Percentiles rank a stretch among this genome's conserved stretches.
phyloP scores from a whole-genome alignment of 2,113 vertebrate species.

The Cromileptes altivelis region DNA sequence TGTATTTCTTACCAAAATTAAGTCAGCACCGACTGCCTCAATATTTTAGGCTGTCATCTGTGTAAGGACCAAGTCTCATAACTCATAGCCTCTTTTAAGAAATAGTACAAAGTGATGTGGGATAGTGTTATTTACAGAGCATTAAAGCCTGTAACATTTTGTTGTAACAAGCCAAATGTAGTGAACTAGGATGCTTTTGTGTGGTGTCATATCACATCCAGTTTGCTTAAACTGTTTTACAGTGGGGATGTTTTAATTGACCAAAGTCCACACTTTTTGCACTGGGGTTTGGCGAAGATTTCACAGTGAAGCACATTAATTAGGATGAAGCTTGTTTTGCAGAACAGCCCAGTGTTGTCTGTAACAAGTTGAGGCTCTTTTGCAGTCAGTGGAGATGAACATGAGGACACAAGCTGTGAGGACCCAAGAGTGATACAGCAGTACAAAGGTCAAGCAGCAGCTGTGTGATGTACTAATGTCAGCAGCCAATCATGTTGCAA shows the following conservation, averaged over 20 bases:
- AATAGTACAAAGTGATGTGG: neutral
- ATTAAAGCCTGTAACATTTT: neutral
- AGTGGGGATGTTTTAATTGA: conserved; percentile 22
- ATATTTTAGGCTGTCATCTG: conserved; percentile 21
- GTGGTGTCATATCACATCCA: neutral
- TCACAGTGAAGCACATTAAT: conserved; percentile 30
- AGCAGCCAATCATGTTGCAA: neutral
- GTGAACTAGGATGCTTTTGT: neutral
- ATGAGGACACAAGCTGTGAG: conserved; percentile 14
- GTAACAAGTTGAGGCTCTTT: conserved; percentile 9
- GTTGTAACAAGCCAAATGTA: neutral
- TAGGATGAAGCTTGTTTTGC: conserved; percentile 41
- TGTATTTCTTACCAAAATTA: conserved; percentile 23
- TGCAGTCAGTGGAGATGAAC: conserved; percentile 13
- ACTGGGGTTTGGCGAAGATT: conserved; percentile 8
- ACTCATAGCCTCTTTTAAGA: neutral
- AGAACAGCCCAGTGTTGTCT: conserved; percentile 33
- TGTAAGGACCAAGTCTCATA: conserved; percentile 4
- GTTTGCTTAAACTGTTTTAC: conserved; percentile 9
- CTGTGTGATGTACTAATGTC: conserved; percentile 7
- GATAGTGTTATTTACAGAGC: neutral
- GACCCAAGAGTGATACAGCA: neutral
- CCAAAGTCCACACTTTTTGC: conserved; percentile 8
- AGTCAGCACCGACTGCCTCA: neutral
- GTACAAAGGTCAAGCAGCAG: conserved; percentile 1